Percentiles rank a stretch among this genome's conserved stretches.
phyloP scores from a whole-genome alignment of 2,113 vertebrate genomes.

The Ondatra zibethicus region DNA sequence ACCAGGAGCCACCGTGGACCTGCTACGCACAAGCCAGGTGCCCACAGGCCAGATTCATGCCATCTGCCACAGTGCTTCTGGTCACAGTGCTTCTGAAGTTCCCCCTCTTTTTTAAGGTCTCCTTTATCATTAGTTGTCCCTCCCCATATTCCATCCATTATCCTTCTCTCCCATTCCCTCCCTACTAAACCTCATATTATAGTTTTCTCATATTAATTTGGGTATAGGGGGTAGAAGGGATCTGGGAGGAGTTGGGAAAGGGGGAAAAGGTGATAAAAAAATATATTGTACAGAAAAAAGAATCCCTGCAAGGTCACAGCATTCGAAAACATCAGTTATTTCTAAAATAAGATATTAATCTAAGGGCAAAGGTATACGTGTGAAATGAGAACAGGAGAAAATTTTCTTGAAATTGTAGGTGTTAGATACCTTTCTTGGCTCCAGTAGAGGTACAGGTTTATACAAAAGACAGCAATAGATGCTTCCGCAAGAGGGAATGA shows the following conservation, averaged over 20 bases:
- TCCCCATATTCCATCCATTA: neutral
- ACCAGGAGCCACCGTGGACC: too few relatives aligned
- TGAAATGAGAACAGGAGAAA: neutral
- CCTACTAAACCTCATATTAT: neutral
- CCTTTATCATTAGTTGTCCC: neutral
- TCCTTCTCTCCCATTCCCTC: neutral
- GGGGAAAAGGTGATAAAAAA: neutral
- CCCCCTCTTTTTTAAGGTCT: neutral
- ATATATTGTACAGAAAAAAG: neutral
- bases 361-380: neutral
- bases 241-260: too few relatives aligned
- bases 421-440: neutral
- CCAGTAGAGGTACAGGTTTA: neutral
- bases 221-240: neutral
- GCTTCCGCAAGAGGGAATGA: neutral
- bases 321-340: neutral
- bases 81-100: too few relatives aligned
- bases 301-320: neutral
- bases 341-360: neutral
- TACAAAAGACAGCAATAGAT: neutral
- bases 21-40: too few relatives aligned
- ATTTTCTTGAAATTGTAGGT: neutral
- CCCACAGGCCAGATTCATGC: too few relatives aligned
- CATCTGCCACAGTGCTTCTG: too few relatives aligned
- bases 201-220: neutral